Evolutionary conservation across 2,888 invertebrate species (phyloP).

Genomic region (Synergus gifuensis): DNA sequence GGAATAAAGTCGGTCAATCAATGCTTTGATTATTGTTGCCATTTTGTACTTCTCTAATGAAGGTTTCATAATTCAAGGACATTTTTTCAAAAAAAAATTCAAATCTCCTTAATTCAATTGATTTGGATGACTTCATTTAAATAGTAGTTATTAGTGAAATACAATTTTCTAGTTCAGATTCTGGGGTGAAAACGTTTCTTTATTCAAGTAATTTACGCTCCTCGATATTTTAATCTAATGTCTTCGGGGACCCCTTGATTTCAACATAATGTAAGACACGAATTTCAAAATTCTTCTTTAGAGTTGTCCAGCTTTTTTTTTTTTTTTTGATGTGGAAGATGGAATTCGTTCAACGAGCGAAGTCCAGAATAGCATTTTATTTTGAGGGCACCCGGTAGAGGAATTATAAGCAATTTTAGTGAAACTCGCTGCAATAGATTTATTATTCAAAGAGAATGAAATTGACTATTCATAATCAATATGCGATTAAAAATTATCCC

Average conservation of each 20-base stretch:
- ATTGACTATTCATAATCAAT: background rate
- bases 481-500: background rate
- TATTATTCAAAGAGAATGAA: background rate
- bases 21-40: no score
- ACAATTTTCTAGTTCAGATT: background rate
- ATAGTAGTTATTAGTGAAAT: background rate
- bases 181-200: background rate
- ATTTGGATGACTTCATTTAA: no score
- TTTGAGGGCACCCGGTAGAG: slow-evolving; percentile 58
- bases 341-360: slow-evolving; percentile 21
- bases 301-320: background rate
- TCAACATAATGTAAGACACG: background rate
- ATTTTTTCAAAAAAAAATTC: no score
- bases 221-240: background rate
- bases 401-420: slow-evolving; percentile 46
- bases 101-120: no score
- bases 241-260: background rate
- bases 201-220: slow-evolving; percentile 7
- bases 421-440: background rate
- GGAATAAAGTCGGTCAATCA: background rate
- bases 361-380: slow-evolving; percentile 53
- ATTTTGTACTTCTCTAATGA: no score
- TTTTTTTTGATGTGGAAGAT: slow-evolving; percentile 42
- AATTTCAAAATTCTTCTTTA: background rate
- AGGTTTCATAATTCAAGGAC: no score